These are phyloP conservation scores for Camponotus pennsylvanicus DNA, from an alignment of 1,140 invertebrate species.

Conservation along the genomic window DNA sequence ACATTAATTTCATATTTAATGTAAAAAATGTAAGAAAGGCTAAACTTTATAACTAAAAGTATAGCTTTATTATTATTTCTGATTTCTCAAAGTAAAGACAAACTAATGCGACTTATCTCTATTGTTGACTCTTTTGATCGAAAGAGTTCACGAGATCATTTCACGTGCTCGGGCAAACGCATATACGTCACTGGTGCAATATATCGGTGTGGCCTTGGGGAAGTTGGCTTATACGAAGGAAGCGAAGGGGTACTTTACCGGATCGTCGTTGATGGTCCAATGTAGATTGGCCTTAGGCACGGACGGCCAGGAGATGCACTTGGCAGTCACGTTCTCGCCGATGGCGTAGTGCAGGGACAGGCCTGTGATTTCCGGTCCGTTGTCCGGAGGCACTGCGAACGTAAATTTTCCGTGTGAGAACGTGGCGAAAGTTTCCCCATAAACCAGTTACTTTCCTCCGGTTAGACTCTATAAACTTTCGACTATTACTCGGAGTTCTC, in stretches of 20 bases:
- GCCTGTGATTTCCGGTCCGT: constrained; percentile 80
- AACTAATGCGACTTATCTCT: constrained; percentile 2
- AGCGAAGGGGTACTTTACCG: constrained; percentile 75
- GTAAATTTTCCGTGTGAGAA: constrained; percentile 59
- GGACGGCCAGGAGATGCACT: constrained; percentile 81
- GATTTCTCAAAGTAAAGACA: background rate
- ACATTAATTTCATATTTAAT: background rate
- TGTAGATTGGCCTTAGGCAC: constrained; percentile 81
- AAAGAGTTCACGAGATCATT: constrained; percentile 3
- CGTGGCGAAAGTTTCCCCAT: constrained; percentile 60
- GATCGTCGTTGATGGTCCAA: constrained; percentile 84
- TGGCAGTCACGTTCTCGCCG: constrained; percentile 82
- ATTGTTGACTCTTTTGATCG: background rate
- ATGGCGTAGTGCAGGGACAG: constrained; percentile 77
- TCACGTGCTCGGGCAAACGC: background rate
- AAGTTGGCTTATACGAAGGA: constrained; percentile 25
- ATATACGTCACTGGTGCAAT: background rate
- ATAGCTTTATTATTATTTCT: background rate
- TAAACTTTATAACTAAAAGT: background rate
- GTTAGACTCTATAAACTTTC: constrained; percentile 56
- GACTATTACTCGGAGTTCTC: constrained; percentile 54
- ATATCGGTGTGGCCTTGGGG: constrained; percentile 8
- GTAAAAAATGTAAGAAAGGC: background rate
- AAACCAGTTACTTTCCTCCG: constrained; percentile 61
- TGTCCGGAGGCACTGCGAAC: constrained; percentile 75